Conservation (phyloP, 2,888 invertebrate species). For the Ochropleura plecta region DNA sequence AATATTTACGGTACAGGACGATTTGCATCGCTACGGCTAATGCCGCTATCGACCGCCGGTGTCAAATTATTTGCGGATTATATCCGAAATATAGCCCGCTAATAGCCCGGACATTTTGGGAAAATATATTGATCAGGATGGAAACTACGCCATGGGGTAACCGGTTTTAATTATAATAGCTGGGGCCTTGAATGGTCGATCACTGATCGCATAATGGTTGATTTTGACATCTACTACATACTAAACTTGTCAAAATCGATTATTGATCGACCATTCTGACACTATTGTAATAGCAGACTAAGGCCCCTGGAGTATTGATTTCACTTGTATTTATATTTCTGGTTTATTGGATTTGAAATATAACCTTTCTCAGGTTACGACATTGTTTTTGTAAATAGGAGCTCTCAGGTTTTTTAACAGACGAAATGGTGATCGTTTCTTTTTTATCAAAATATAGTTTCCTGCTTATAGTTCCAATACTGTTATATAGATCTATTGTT, state of each 20-base stretch:
- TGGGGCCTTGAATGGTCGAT: too few species aligned
- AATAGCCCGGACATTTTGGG: constrained; percentile 36
- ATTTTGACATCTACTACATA: too few species aligned
- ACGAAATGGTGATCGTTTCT: neutral
- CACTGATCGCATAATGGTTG: too few species aligned
- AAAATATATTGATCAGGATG: constrained; percentile 36
- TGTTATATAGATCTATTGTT: too few species aligned
- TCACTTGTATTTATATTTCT: neutral
- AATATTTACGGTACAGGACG: constrained; percentile 63
- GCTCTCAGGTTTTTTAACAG: neutral
- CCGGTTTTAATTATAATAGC: neutral
- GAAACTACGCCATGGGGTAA: neutral
- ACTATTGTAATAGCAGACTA: too few species aligned
- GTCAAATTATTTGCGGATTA: constrained; percentile 66
- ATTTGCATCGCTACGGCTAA: constrained; percentile 63
- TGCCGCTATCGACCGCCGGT: constrained; percentile 47
- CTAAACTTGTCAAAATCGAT: too few species aligned
- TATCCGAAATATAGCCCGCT: constrained; percentile 46
- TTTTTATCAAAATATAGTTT: neutral
- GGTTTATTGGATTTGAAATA: neutral
- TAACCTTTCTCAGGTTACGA: neutral
- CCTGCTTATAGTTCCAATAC: too few species aligned
- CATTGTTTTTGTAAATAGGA: neutral
- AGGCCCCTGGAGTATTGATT: neutral
- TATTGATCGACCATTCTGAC: too few species aligned